A percentile compares a stretch with the other conserved stretches of the same genome.
Conservation (phyloP, 2,113 vertebrate genomes). For the Arizona elegans region DNA sequence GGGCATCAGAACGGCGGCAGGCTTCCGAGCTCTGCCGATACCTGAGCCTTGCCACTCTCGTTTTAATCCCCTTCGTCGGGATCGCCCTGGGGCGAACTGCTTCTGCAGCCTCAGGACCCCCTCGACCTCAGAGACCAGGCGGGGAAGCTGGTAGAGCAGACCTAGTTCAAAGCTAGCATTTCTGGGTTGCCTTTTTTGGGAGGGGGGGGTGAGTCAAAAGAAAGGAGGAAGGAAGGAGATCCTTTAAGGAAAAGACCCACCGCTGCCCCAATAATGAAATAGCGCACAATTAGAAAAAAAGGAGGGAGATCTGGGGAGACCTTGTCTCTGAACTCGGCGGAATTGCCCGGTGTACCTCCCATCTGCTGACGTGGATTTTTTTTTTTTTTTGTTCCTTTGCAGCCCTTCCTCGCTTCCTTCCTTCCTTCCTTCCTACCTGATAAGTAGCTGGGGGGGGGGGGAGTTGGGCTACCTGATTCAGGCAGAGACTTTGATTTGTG, state of each 20-base stretch:
- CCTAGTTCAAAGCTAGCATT: slow-evolving; percentile 46
- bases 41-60: slow-evolving; percentile 83
- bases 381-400: neutral
- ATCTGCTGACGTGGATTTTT: neutral
- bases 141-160: slow-evolving; percentile 29
- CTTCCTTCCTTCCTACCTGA: slow-evolving; percentile 65
- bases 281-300: neutral
- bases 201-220: slow-evolving; percentile 17
- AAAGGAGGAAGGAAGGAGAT: slow-evolving; percentile 1
- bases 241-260: slow-evolving; percentile 7
- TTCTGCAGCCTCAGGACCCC: slow-evolving; percentile 69
- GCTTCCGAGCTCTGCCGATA: slow-evolving; percentile 76
- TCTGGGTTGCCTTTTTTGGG: neutral
- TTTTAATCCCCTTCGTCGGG: slow-evolving; percentile 84
- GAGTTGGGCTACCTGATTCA: slow-evolving; percentile 77
- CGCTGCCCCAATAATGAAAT: slow-evolving; percentile 21
- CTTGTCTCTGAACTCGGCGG: slow-evolving; percentile 2
- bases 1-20: slow-evolving; percentile 62
- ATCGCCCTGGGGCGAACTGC: slow-evolving; percentile 77
- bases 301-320: neutral
- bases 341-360: slow-evolving; percentile 41
- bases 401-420: slow-evolving; percentile 37
- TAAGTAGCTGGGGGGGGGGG: slow-evolving; percentile 74
- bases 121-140: slow-evolving; percentile 60
- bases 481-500: slow-evolving; percentile 87